phyloP scores from a whole-genome alignment of 2,888 invertebrate genomes.

The Eupithecia dodoneata region DNA sequence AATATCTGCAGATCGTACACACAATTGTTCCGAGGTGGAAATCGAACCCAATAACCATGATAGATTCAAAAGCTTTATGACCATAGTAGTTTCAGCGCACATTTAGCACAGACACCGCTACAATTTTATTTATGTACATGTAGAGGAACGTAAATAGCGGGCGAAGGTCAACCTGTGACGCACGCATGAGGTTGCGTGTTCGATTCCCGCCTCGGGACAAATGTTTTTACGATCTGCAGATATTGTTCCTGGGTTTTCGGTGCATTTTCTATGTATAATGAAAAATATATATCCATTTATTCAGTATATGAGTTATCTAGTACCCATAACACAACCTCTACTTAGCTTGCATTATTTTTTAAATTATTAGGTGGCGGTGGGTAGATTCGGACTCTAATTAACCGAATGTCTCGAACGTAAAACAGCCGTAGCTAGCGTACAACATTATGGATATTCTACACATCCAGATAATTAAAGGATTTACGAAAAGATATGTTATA shows the following conservation, averaged over 20 bases:
- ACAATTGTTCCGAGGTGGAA: no score
- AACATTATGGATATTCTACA: no score
- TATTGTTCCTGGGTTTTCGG: neutral
- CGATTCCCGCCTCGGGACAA: neutral
- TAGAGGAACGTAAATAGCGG: neutral
- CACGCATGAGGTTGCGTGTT: neutral
- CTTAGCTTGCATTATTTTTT: neutral
- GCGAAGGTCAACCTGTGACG: neutral
- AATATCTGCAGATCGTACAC: no score
- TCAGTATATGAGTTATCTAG: no score
- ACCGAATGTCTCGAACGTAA: no score
- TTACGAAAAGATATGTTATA: no score
- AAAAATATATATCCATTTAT: neutral
- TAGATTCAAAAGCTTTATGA: neutral
- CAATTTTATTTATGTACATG: neutral
- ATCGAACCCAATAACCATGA: no score
- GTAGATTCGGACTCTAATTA: neutral
- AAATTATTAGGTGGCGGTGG: neutral
- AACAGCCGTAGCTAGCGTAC: no score
- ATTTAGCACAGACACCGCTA: neutral
- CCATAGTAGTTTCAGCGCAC: neutral
- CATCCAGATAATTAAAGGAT: no score
- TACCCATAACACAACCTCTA: neutral
- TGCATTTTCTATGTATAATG: neutral
- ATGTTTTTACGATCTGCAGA: neutral